These are phyloP conservation scores for Platycercus adscitus DNA, from an alignment of 2,113 vertebrate genomes.

Conservation along the genomic window DNA sequence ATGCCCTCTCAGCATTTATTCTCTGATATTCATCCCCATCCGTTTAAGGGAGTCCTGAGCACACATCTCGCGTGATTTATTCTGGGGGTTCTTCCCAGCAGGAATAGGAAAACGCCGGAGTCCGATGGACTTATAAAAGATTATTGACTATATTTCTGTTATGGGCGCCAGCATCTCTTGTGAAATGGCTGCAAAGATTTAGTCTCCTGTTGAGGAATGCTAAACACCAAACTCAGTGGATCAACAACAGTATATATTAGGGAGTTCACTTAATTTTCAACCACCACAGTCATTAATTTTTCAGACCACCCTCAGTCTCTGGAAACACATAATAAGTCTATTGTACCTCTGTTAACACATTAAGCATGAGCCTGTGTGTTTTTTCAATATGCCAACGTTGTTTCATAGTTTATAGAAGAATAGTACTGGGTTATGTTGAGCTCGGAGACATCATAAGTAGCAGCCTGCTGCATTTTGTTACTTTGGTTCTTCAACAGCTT, in stretches of 20 bases:
- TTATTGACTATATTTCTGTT: slow-evolving; percentile 68
- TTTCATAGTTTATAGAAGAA: slow-evolving; percentile 69
- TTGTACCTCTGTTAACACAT: slow-evolving; percentile 65
- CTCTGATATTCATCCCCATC: neutral
- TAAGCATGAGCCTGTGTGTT: slow-evolving; percentile 69
- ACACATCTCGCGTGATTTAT: slow-evolving; percentile 37
- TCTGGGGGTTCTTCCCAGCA: neutral
- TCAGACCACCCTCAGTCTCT: slow-evolving; percentile 81
- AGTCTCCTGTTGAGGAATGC: slow-evolving; percentile 80
- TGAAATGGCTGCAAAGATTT: slow-evolving; percentile 77
- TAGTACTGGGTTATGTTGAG: slow-evolving; percentile 56
- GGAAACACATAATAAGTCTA: slow-evolving; percentile 69
- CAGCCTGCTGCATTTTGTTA: slow-evolving; percentile 50
- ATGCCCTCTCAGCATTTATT: neutral
- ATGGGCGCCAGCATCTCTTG: slow-evolving; percentile 79
- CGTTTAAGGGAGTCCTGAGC: neutral
- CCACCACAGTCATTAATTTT: slow-evolving; percentile 79
- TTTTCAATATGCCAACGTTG: slow-evolving; percentile 64
- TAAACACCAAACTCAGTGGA: slow-evolving; percentile 77
- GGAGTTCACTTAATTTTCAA: slow-evolving; percentile 79
- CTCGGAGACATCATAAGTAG: slow-evolving; percentile 12
- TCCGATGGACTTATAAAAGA: slow-evolving; percentile 55
- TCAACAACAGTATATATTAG: slow-evolving; percentile 81
- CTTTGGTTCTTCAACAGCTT: slow-evolving; percentile 39
- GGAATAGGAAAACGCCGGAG: neutral